Conservation (phyloP, 2,888 invertebrate genomes). For the Melipona bicolor region DNA sequence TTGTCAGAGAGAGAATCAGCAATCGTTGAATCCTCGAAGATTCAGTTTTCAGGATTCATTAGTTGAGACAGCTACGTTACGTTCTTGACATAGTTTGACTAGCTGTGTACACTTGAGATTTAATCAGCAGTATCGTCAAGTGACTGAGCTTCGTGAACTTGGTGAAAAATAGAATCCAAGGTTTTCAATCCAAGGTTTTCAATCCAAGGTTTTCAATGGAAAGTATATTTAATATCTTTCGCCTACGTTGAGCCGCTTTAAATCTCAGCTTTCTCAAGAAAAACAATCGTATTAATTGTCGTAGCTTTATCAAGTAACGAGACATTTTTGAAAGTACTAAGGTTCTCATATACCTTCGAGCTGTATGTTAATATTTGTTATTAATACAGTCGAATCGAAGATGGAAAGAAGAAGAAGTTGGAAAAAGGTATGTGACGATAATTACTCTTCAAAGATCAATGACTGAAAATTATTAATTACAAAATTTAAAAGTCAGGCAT, state of each 20-base stretch:
- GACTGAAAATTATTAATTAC: too few relatives aligned
- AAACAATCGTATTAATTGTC: background rate
- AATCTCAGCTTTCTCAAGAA: background rate
- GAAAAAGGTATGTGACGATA: too few relatives aligned
- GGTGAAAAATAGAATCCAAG: background rate
- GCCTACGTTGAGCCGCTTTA: background rate
- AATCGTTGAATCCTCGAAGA: background rate
- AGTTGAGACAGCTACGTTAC: background rate
- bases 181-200: too few relatives aligned
- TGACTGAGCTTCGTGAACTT: constrained; percentile 3
- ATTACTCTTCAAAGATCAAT: too few relatives aligned
- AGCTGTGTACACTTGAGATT: constrained; percentile 1
- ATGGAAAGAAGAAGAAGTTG: too few relatives aligned
- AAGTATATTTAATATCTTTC: background rate
- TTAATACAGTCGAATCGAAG: too few relatives aligned
- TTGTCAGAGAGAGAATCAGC: too few relatives aligned
- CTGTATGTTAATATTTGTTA: too few relatives aligned
- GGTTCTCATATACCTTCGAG: too few relatives aligned
- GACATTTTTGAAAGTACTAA: background rate
- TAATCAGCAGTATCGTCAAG: constrained; percentile 13
- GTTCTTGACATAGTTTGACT: constrained; percentile 17
- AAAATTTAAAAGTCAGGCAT: too few relatives aligned
- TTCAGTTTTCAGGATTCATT: background rate
- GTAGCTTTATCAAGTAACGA: background rate
- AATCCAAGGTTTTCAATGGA: background rate